A percentile compares a stretch with the other conserved stretches of the same genome.
Evolutionary conservation across 1,140 invertebrate genomes (phyloP).

Genomic region (Triops longicaudatus): DNA sequence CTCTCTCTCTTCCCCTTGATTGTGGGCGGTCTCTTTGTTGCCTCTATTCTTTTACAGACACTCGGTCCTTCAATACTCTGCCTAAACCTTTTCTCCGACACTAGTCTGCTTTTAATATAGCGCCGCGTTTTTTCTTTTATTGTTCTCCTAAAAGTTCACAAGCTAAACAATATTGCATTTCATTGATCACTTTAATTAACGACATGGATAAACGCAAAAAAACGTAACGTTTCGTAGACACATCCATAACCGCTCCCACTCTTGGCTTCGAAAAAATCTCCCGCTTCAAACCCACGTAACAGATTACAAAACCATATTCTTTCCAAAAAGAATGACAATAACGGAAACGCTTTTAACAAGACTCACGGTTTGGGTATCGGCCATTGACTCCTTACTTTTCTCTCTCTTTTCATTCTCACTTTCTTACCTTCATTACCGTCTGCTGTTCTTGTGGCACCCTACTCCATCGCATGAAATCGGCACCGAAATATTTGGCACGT

Average conservation of each 20-base stretch:
- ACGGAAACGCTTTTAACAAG: background rate
- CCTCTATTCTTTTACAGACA: slow-evolving; percentile 19
- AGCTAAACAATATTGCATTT: background rate
- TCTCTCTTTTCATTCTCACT: slow-evolving; percentile 18
- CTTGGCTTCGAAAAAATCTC: slow-evolving; percentile 16
- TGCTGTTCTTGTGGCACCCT: background rate
- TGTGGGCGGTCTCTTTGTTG: slow-evolving; percentile 11
- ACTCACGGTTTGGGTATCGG: background rate
- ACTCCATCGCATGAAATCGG: background rate
- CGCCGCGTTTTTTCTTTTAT: background rate
- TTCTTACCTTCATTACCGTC: slow-evolving; percentile 8
- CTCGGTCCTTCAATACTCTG: slow-evolving; percentile 28
- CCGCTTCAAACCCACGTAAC: background rate
- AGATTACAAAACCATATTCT: slow-evolving; percentile 16
- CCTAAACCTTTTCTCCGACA: slow-evolving; percentile 26
- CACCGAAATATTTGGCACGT: background rate
- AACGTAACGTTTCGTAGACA: background rate
- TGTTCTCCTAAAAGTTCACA: background rate
- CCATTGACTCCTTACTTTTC: background rate
- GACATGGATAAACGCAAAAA: background rate
- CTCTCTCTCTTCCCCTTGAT: slow-evolving; percentile 14
- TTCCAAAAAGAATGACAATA: background rate
- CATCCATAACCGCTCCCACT: slow-evolving; percentile 9
- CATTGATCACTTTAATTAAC: background rate
- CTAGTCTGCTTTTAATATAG: slow-evolving; percentile 8